phyloP scores from a whole-genome alignment of 2,113 vertebrate species.

The Dissostichus mawsoni region DNA sequence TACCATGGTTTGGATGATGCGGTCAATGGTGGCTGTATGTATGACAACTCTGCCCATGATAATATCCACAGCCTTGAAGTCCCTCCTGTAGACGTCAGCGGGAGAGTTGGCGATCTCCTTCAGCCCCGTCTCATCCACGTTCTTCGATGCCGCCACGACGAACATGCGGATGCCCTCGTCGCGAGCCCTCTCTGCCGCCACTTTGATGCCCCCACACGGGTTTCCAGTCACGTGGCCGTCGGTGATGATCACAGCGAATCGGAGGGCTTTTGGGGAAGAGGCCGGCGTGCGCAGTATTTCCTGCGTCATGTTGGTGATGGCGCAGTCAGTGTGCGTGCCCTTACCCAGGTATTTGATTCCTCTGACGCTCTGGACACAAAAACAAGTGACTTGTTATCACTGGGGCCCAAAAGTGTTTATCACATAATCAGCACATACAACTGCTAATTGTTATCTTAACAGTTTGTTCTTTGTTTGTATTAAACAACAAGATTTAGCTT shows the following conservation, averaged over 20 bases:
- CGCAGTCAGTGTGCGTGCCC: slow-evolving; percentile 95
- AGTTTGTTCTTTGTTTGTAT: no score
- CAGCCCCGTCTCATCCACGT: slow-evolving; percentile 87
- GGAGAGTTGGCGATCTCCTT: slow-evolving; percentile 91
- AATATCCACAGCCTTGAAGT: slow-evolving; percentile 86
- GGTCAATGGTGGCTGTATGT: slow-evolving; percentile 83
- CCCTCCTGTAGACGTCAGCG: slow-evolving; percentile 85
- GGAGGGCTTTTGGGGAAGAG: slow-evolving; percentile 26
- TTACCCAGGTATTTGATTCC: slow-evolving; percentile 88
- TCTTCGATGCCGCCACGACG: slow-evolving; percentile 86
- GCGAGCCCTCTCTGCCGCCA: slow-evolving; percentile 87
- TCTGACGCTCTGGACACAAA: slow-evolving; percentile 63
- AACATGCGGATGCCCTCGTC: slow-evolving; percentile 90
- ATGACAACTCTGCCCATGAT: slow-evolving; percentile 61
- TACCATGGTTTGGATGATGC: slow-evolving; percentile 95
- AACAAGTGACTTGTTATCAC: neutral
- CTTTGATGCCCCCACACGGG: slow-evolving; percentile 91
- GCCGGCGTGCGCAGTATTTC: slow-evolving; percentile 72
- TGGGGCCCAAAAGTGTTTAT: neutral
- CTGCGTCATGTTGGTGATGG: slow-evolving; percentile 88
- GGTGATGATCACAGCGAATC: slow-evolving; percentile 93
- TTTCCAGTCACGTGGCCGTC: slow-evolving; percentile 94
- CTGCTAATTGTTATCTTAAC: no score
- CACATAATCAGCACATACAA: no score
- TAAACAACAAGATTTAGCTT: no score